Percentiles rank a stretch among this genome's conserved stretches.
Evolutionary conservation across 2,113 vertebrate genomes (phyloP).

Genomic region (Hippocampus comes): DNA sequence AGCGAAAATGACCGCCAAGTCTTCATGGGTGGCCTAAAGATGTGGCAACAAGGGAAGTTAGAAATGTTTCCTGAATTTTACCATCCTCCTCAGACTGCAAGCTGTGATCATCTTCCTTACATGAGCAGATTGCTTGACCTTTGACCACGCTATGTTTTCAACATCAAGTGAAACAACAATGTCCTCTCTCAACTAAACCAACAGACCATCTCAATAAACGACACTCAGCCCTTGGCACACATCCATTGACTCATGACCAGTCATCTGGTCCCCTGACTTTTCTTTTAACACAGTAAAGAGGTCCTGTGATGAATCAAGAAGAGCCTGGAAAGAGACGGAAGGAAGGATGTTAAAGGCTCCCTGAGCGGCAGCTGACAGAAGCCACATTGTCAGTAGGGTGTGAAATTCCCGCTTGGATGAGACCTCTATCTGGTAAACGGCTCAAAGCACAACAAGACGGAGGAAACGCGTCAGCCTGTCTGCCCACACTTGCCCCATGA

Average conservation of each 20-base stretch:
- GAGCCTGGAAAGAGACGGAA: slow-evolving; percentile 46
- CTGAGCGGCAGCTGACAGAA: slow-evolving; percentile 65
- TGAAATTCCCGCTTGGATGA: slow-evolving; percentile 71
- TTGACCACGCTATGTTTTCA: slow-evolving; percentile 33
- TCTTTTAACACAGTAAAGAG: slow-evolving; percentile 34
- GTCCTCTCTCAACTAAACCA: slow-evolving; percentile 30
- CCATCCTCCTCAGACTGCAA: neutral
- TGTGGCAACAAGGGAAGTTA: neutral
- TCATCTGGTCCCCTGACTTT: slow-evolving; percentile 40
- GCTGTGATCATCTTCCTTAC: slow-evolving; percentile 4
- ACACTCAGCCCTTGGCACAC: slow-evolving; percentile 28
- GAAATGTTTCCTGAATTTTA: neutral
- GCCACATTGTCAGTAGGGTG: slow-evolving; percentile 72
- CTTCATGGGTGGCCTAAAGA: neutral
- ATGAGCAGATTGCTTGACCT: neutral
- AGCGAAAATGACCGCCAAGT: neutral
- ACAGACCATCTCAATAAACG: slow-evolving; percentile 31
- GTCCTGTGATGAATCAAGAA: slow-evolving; percentile 37
- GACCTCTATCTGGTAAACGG: slow-evolving; percentile 62
- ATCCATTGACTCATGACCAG: slow-evolving; percentile 27
- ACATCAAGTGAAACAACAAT: slow-evolving; percentile 20
- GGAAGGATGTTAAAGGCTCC: slow-evolving; percentile 55
- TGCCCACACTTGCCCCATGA: slow-evolving; percentile 49
- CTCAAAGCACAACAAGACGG: slow-evolving; percentile 39
- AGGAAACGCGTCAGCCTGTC: slow-evolving; percentile 59